Evolutionary conservation across 2,888 invertebrate species (phyloP).

Genomic region (Octodonta nipae): DNA sequence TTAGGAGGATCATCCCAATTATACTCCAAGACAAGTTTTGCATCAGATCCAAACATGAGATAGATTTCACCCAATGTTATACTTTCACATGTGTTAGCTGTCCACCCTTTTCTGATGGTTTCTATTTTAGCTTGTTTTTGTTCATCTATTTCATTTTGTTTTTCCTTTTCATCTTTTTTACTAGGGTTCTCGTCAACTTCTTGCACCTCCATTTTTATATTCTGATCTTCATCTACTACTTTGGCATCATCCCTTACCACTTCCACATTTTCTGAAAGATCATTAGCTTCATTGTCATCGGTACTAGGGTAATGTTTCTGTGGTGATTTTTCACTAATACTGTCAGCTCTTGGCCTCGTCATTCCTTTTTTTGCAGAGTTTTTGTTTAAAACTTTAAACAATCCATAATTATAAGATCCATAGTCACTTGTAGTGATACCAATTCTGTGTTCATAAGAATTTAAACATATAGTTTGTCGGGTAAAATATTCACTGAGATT

Average conservation of each 20-base stretch:
- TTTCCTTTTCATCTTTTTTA: constrained; percentile 18
- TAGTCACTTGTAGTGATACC: constrained; percentile 36
- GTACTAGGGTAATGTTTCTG: constrained; percentile 9
- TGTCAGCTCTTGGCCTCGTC: constrained; percentile 13
- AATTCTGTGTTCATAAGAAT: constrained; percentile 60
- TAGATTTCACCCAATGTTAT: constrained; percentile 82
- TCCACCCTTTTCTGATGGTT: constrained; percentile 63
- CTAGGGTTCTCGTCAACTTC: constrained; percentile 10
- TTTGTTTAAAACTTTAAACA: constrained; percentile 5
- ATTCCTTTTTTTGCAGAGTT: constrained; percentile 12
- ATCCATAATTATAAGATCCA: constrained; percentile 9
- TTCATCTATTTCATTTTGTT: constrained; percentile 8
- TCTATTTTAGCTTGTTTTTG: constrained; percentile 20
- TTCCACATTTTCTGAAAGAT: constrained; percentile 28
- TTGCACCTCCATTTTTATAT: constrained; percentile 1
- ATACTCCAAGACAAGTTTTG: constrained; percentile 63
- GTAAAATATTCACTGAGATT: constrained; percentile 65
- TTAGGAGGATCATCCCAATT: constrained; percentile 49
- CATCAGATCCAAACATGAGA: constrained; percentile 68
- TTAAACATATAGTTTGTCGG: constrained; percentile 63
- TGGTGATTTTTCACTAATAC: constrained; percentile 15
- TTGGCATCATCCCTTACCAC: constrained; percentile 39
- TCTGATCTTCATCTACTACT: constrained; percentile 15
- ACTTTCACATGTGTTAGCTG: constrained; percentile 56
- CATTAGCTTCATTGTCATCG: constrained; percentile 14